Percentiles rank a stretch among this genome's conserved stretches.
phyloP scores from a whole-genome alignment of 2,113 vertebrate species.

The Grus americana region DNA sequence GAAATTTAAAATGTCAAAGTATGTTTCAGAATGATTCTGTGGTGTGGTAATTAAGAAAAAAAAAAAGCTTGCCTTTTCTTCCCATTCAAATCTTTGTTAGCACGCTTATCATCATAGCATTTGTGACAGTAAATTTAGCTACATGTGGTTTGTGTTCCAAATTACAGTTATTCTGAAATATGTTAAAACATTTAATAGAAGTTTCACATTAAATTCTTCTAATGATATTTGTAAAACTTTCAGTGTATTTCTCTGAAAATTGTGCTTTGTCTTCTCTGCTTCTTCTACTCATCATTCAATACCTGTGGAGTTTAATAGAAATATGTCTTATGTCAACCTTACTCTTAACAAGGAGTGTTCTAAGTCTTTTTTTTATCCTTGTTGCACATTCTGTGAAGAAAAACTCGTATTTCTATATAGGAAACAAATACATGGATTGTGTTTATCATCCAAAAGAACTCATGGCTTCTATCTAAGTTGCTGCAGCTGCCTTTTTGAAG shows the following conservation, averaged over 20 bases:
- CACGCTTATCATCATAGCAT: not conserved
- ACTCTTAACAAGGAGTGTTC: not conserved
- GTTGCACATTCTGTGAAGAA: not conserved
- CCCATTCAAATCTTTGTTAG: not conserved
- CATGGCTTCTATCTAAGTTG: not conserved
- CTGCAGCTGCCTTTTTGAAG: not conserved
- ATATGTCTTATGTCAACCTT: not conserved
- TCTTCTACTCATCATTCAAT: not conserved
- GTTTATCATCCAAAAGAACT: not conserved
- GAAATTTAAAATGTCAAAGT: not conserved
- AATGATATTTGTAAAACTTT: not conserved
- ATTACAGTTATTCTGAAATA: not conserved
- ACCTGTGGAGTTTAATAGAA: not conserved
- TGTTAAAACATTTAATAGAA: not conserved
- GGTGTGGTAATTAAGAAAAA: not conserved
- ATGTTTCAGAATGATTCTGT: not conserved
- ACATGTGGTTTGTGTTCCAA: not conserved
- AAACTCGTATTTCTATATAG: fast-evolving
- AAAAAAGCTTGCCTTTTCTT: not conserved
- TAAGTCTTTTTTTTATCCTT: not conserved
- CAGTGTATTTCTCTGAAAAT: not conserved
- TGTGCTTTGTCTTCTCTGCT: not conserved
- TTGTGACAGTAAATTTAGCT: not conserved
- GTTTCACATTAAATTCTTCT: not conserved
- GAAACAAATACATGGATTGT: not conserved